phyloP scores from a whole-genome alignment of 2,113 vertebrate species.

The Canis aureus region DNA sequence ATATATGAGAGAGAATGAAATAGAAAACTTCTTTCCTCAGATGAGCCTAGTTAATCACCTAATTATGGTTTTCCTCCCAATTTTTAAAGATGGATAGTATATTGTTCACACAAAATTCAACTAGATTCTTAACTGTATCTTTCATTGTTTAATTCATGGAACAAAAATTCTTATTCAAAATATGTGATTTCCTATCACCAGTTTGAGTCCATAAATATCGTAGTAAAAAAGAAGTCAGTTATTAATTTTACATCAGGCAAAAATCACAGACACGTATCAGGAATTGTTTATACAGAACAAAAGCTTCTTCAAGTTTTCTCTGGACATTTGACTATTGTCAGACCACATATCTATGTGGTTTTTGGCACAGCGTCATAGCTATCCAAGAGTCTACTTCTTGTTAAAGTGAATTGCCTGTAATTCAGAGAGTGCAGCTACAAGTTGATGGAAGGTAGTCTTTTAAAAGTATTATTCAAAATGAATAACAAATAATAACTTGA shows the following conservation, averaged over 20 bases:
- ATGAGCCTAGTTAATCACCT: neutral
- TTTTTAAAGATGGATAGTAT: neutral
- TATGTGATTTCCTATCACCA: neutral
- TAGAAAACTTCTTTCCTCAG: neutral
- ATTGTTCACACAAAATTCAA: neutral
- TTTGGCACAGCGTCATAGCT: neutral
- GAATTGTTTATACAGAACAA: neutral
- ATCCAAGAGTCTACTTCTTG: neutral
- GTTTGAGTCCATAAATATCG: neutral
- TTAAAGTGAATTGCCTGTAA: conserved; percentile 14
- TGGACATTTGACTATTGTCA: neutral
- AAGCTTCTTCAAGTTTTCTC: neutral
- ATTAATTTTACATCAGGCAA: neutral
- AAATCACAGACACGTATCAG: conserved; percentile 14
- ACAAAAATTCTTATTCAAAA: neutral
- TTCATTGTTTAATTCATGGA: conserved; percentile 13
- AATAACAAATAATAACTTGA: neutral
- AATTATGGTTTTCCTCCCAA: neutral
- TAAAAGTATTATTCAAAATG: neutral
- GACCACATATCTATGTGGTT: neutral
- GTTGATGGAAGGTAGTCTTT: neutral
- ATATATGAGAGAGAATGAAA: neutral
- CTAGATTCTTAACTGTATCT: neutral
- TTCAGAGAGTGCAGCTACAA: neutral
- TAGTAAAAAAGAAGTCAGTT: neutral